Evolutionary conservation across 2,797 vertebrate genomes (phyloP), one percentile per base, ranked within the genome.

Genomic region (Neosilurus mollespiculum): DNA sequence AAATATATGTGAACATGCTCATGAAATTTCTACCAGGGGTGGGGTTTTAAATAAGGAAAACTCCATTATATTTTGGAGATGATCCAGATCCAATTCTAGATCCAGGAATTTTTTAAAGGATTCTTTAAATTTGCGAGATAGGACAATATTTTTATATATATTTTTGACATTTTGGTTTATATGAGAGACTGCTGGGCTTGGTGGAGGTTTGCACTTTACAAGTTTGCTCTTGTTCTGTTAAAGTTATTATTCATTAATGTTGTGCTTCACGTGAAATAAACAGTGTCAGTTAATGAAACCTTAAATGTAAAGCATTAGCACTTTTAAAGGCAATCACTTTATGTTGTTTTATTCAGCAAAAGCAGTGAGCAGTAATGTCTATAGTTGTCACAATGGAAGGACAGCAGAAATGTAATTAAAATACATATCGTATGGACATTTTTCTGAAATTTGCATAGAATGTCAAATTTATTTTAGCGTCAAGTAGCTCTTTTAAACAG

Each of bases 371-470:
- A 82, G 65, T 67, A 87, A 84, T 64, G 58, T 78, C 24, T 9
- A 54, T 73, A 67, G 58, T 67, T 67, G 14, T 81, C 72, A 61
- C 65, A 81, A 76, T 56, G 71, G 73, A 70, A 83, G 49, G 53
- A 77, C 53, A 61, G 22, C 81, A 76, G 58, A 37, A 87, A 76
- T 76, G 30, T 4, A 51, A 51, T 80, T 24, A 77, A 82, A 87
- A 86, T 78, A 83, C 78, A 84, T 75, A 78, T 79, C 58, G 70
- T 82, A 79, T 72, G 61, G 77, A 86, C 82, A 84, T 77, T 81
- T 53, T 66, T 86, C 71, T 84, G 79, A 87, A 87, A 87, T 90
- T 91, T 92, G 91, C 89, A 91, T 91, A 90, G 90, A 89, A 85
- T 62, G 79, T 80, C 84, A 88, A 66, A 83, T 89, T 87, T 87